Conservation (phyloP, 2,888 invertebrate species). For the Sthenelais limicola region DNA sequence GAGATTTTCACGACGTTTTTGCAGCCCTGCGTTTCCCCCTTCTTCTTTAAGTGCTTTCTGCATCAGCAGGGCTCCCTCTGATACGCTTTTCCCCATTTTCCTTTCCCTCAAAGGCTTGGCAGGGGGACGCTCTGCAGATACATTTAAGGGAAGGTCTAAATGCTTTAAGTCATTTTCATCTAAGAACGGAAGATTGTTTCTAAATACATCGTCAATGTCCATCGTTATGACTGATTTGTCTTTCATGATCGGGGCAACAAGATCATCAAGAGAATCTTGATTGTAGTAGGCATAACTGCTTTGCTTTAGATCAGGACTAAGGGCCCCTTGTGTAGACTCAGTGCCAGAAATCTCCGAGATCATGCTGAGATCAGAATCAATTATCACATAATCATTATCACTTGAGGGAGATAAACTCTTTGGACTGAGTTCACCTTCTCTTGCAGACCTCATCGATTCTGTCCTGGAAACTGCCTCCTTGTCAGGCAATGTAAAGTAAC, state of each 20-base stretch:
- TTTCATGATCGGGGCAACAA: too few species aligned
- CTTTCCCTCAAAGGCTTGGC: too few species aligned
- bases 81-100: neutral
- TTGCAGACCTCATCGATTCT: constrained; percentile 25
- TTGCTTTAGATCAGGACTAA: neutral
- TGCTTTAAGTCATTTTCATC: constrained; percentile 8
- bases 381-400: too few species aligned
- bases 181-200: neutral
- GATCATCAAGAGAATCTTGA: neutral
- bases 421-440: constrained; percentile 16
- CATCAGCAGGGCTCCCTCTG: neutral
- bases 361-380: constrained; percentile 24
- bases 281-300: neutral
- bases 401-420: constrained; percentile 20
- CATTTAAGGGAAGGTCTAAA: neutral
- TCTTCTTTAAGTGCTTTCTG: too few species aligned
- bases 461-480: constrained; percentile 13
- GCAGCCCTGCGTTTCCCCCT: too few species aligned
- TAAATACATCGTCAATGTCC: constrained; percentile 25
- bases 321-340: constrained; percentile 26
- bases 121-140: neutral
- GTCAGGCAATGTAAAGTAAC: constrained; percentile 29
- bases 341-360: constrained; percentile 35
- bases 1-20: too few species aligned
- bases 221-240: neutral